phyloP scores from a whole-genome alignment of 2,888 invertebrate species.

The Coenonympha glycerion region DNA sequence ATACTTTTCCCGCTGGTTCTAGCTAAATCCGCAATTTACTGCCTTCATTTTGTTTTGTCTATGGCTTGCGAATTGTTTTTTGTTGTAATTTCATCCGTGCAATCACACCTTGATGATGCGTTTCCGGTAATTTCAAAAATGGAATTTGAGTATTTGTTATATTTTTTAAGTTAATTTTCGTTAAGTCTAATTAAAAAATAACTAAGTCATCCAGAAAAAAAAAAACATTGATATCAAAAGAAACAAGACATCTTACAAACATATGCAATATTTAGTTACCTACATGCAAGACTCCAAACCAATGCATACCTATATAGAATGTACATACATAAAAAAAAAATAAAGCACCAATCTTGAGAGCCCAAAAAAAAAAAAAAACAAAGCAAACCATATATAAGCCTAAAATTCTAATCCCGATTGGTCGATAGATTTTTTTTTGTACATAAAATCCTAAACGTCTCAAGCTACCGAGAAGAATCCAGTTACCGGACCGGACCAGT shows the following conservation, averaged over 20 bases:
- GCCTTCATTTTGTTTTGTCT: conserved; percentile 52
- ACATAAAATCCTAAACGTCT: conserved; percentile 37
- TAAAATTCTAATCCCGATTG: conserved; percentile 21
- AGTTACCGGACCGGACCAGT: conserved; percentile 59
- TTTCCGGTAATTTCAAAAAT: background rate
- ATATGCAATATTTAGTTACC: conserved; percentile 4
- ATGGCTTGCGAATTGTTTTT: conserved; percentile 31
- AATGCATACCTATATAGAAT: too few relatives aligned
- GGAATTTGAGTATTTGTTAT: too few relatives aligned
- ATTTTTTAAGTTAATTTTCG: too few relatives aligned
- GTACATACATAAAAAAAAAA: conserved; percentile 5
- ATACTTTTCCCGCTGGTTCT: conserved; percentile 38
- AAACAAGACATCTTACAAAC: background rate
- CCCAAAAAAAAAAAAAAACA: conserved; percentile 10
- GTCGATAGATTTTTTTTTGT: conserved; percentile 20
- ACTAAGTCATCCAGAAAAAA: too few relatives aligned
- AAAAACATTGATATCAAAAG: too few relatives aligned
- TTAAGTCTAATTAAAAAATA: too few relatives aligned
- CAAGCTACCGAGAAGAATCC: conserved; percentile 56
- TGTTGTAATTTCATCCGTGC: background rate
- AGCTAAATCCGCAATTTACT: conserved; percentile 42
- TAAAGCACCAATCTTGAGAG: conserved; percentile 19
- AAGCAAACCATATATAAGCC: conserved; percentile 18
- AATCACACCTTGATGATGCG: conserved; percentile 4
- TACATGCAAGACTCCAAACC: background rate